Base-by-base conservation (phyloP, 2,888 invertebrate species). In the Drosophila longiperda region DNA sequence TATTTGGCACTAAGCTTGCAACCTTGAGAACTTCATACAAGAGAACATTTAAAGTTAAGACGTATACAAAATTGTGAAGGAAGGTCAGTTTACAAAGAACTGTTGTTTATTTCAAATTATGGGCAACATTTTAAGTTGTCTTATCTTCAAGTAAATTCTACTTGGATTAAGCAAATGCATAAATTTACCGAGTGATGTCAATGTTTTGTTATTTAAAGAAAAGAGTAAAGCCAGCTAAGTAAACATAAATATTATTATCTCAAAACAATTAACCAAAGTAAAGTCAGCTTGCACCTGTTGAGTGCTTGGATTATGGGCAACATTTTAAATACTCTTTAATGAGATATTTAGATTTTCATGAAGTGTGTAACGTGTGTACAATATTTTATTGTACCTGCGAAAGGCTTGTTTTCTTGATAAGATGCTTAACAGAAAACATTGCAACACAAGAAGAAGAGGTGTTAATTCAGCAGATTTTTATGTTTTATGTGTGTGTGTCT, bases 391-490 rank as follows among this genome's bases (percentile, higher is more conserved):
- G 29, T 55, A 2, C 0, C 4, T 12, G 7, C 26, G n/a, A 26
- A 29, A 34, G 2, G 8, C 2, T 32, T 32, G 20, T 15, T 20
- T n/a, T 20, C 38, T 60, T 45, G 32, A 45, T 60, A 66, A 61
- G 58, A 68, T 45, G 42, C 58, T 76, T 62, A 62, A 63, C 36
- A 33, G 62, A 29, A n/a, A 58, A 54, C 69, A 38, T 58, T 55
- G 60, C 20, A 52, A 5, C 1, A 17, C 12, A 33, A 32, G 38
- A 40, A 49, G 23, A 59, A 65, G 42, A 62, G 58, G 52, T 65
- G 78, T 66, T 66, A 67, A 75, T 80, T 71, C 78, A 67, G 76
- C 78, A 65, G 45, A 49, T 63, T 75, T 75, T 67, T 60, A 54
- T 52, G 45, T 20, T 34, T 34, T 57, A 8, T 42, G 29, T 29